phyloP scores from a whole-genome alignment of 2,888 invertebrate species.

The Punctoribates punctum region DNA sequence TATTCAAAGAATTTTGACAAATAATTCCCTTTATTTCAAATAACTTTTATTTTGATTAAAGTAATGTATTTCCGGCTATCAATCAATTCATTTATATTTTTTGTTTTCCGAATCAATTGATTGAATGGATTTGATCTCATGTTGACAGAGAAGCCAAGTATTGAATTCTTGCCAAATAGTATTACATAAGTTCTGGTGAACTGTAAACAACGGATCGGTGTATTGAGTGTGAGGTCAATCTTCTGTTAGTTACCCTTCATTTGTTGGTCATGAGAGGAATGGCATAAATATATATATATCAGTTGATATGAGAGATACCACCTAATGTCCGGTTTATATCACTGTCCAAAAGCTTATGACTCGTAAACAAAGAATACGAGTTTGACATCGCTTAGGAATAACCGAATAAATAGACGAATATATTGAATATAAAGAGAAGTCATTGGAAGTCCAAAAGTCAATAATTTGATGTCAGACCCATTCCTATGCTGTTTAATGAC shows the following conservation, averaged over 20 bases:
- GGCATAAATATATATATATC: conserved; percentile 10
- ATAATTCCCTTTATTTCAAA: too few species aligned
- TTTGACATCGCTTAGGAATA: not conserved
- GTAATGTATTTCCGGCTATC: not conserved
- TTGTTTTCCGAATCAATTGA: not conserved
- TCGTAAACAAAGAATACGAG: not conserved
- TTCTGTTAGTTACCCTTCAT: not conserved
- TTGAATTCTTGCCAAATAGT: not conserved
- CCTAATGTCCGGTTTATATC: conserved; percentile 12
- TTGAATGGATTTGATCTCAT: not conserved
- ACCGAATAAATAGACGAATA: not conserved
- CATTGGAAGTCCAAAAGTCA: not conserved
- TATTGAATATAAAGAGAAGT: not conserved
- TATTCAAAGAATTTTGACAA: too few species aligned
- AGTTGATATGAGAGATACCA: not conserved
- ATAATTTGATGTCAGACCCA: not conserved
- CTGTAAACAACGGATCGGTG: not conserved
- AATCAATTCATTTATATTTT: not conserved
- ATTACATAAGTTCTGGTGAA: not conserved
- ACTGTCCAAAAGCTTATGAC: conserved; percentile 13
- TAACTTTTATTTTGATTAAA: not conserved
- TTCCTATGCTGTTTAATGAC: not conserved
- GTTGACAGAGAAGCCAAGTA: not conserved
- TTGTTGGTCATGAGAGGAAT: not conserved
- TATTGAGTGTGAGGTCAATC: not conserved